Percentiles rank a stretch among this genome's conserved stretches.
Conservation (phyloP, 2,888 invertebrate species). For the Amblyteles armatorius region DNA sequence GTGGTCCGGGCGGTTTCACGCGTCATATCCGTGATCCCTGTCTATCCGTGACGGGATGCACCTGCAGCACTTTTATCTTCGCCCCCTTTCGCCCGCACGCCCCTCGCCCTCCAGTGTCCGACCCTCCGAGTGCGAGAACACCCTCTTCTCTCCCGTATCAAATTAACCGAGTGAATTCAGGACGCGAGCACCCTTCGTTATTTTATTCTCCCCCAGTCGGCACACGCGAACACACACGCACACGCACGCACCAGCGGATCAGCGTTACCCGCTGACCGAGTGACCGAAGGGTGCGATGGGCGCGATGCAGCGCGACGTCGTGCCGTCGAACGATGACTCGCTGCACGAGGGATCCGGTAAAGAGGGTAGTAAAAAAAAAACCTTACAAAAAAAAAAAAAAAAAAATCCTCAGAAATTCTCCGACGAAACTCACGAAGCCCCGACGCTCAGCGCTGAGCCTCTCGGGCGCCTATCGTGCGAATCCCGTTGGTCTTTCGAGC, state of each 20-base stretch:
- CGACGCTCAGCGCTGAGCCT: not conserved
- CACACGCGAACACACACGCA: not conserved
- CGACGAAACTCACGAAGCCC: not conserved
- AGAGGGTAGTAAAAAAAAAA: not conserved
- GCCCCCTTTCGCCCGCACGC: not conserved
- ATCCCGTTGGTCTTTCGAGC: too few relatives aligned
- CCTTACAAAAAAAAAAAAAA: not conserved
- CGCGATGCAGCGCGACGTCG: constrained; percentile 37
- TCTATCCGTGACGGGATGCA: constrained; percentile 65
- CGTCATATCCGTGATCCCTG: constrained; percentile 75
- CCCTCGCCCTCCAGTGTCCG: not conserved
- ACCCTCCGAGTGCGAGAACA: not conserved
- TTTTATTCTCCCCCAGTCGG: not conserved
- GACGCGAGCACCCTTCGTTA: not conserved
- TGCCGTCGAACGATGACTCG: constrained; percentile 17
- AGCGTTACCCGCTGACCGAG: constrained; percentile 43
- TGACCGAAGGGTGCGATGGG: constrained; percentile 49
- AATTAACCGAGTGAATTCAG: constrained; percentile 3
- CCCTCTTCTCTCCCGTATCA: not conserved
- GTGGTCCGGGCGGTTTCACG: constrained; percentile 79
- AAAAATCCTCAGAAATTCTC: not conserved
- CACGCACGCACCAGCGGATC: not conserved
- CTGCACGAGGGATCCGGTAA: not conserved
- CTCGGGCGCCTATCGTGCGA: too few relatives aligned
- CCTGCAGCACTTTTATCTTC: constrained; percentile 27